These are phyloP conservation scores for Geopemphigus sp. DNA, from an alignment of 1,140 invertebrate species.

Conservation along the genomic window DNA sequence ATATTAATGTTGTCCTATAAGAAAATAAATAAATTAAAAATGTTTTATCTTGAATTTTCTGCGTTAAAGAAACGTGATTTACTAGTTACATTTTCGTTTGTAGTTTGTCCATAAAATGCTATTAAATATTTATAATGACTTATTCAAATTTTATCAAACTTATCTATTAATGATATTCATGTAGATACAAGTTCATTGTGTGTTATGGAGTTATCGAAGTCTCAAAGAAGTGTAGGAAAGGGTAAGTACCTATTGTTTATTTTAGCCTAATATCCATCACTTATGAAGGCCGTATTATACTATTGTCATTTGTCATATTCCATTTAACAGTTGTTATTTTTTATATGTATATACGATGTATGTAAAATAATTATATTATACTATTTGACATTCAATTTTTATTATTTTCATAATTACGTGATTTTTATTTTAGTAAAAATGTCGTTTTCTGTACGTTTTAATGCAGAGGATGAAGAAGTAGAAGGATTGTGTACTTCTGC, in stretches of 20 bases:
- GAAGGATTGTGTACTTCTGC: conserved; percentile 50
- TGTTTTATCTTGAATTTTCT: too few relatives aligned
- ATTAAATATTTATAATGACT: not conserved
- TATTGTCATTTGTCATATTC: not conserved
- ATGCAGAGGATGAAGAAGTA: conserved; percentile 53
- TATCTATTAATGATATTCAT: not conserved
- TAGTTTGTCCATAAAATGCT: not conserved
- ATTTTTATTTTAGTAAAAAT: conserved; percentile 29
- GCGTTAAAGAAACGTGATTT: not conserved
- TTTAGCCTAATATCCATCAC: conserved; percentile 2
- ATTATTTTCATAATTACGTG: not conserved
- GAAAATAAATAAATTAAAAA: not conserved
- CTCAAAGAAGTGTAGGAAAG: conserved; percentile 27
- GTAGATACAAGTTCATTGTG: not conserved
- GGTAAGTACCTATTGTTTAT: conserved; percentile 33
- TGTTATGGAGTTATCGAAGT: conserved; percentile 22
- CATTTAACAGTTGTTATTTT: not conserved
- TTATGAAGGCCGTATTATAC: conserved; percentile 13
- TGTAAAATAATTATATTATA: not conserved
- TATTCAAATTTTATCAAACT: not conserved
- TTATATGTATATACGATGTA: not conserved
- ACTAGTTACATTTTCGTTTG: not conserved
- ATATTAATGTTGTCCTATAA: not conserved
- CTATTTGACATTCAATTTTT: not conserved
- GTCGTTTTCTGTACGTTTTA: conserved; percentile 52